phyloP scores from a whole-genome alignment of 2,797 vertebrate species.

The Propithecus deckenii region DNA sequence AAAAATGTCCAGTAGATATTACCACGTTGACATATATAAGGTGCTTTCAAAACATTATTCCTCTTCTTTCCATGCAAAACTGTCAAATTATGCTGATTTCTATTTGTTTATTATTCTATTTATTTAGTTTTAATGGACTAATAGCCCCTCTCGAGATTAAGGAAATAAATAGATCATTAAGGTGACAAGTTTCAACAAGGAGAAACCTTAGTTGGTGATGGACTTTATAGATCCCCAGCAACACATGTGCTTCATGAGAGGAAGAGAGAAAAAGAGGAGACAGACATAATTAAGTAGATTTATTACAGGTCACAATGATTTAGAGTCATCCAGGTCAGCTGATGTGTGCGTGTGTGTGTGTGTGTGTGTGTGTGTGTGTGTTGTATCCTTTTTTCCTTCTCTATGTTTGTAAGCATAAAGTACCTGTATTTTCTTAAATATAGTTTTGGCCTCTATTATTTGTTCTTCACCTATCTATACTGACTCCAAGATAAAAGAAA shows the following conservation, averaged over 20 bases:
- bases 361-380: neutral
- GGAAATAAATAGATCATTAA: slow-evolving; percentile 11
- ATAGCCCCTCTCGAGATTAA: neutral
- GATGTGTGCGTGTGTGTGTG: neutral
- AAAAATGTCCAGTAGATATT: neutral
- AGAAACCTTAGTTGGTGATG: neutral
- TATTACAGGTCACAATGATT: neutral
- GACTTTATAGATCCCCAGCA: neutral
- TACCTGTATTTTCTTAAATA: neutral
- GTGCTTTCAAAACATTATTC: neutral
- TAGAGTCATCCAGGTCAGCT: neutral
- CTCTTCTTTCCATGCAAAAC: neutral
- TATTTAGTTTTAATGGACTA: neutral
- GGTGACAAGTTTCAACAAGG: neutral
- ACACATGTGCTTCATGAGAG: neutral
- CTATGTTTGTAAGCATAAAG: neutral
- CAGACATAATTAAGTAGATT: neutral
- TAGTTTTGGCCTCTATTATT: neutral
- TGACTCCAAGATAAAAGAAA: neutral
- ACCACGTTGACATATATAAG: neutral
- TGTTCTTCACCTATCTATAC: neutral
- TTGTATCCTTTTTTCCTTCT: neutral
- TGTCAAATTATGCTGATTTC: neutral
- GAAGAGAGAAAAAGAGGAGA: neutral
- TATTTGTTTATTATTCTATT: neutral